Evolutionary conservation across 2,888 invertebrate genomes (phyloP), one percentile per base, ranked within the genome.

Genomic region (Schrankia costaestrigalis): DNA sequence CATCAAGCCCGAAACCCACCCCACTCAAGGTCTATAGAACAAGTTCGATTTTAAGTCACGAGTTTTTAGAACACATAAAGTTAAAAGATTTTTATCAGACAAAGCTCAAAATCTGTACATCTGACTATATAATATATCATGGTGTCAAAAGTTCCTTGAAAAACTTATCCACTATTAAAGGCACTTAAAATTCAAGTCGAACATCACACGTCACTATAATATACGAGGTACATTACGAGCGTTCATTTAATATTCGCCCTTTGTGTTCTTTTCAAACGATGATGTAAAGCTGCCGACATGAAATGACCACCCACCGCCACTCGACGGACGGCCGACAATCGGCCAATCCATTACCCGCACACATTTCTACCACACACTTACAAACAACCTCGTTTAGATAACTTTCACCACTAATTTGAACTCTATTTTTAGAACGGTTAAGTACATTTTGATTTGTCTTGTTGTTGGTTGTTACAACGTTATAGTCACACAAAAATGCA

Each of bases 291-390:
- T 62, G 69, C 72, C 74, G 71, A 69, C 71, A 45, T 57, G 47
- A 64, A 73, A 65, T 71, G 75, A 65, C 78, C 78, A 78, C 78
- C 78, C 78, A 78, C 70, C 46, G 59, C 49, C 68, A 63, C 71
- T 72, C 63, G 63, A 62, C 56, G 46, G 55, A 56, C 58, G 51
- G 44, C 62, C 66, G 72, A 71, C 78, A 71, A 72, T 71, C 74
- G 64, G 63, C 70, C 76, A 76, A 77, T 78, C 74, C 75, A 78
- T 78, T 76, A 76, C 77, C 49, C 56, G 64, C 59, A 50, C 65
- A 71, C 73, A 70, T 69, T 63, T 59, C 54, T 45, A 51, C 37
- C 12, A 9, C 29, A 37, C 48, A 40, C 25, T 32, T 11, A 49
- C 38, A 47, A 63, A 57, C 39, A 51, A 40, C 56, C 33, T 47